These are phyloP conservation scores for Achroia grisella DNA, from an alignment of 1,140 invertebrate genomes.

Conservation along the genomic window DNA sequence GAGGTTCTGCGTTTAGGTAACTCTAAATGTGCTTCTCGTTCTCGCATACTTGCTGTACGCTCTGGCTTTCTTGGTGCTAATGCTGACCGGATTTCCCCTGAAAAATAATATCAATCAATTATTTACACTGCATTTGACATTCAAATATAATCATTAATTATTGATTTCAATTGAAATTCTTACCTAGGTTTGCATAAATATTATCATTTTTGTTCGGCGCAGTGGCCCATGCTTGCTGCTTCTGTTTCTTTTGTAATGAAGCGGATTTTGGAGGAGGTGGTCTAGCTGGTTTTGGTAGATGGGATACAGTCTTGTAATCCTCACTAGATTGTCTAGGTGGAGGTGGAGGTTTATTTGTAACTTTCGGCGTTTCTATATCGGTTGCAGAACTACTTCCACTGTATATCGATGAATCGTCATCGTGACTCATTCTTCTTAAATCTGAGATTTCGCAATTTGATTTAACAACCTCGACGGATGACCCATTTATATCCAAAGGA, in stretches of 20 bases:
- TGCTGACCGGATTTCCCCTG: constrained; percentile 84
- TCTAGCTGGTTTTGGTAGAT: constrained; percentile 75
- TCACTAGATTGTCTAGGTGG: constrained; percentile 70
- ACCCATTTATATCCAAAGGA: constrained; percentile 87
- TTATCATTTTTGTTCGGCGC: constrained; percentile 74
- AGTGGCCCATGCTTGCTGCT: constrained; percentile 67
- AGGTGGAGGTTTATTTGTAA: constrained; percentile 67
- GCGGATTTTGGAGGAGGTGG: constrained; percentile 82
- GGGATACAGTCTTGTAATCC: constrained; percentile 73
- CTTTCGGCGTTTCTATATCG: constrained; percentile 51
- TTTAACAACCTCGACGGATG: constrained; percentile 84
- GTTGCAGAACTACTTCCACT: constrained; percentile 68
- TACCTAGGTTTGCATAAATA: constrained; percentile 87
- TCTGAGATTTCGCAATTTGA: constrained; percentile 71
- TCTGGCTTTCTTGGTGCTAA: constrained; percentile 86
- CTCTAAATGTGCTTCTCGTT: constrained; percentile 78
- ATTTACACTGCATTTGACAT: background rate
- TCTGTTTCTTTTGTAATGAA: constrained; percentile 77
- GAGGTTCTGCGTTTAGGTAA: constrained; percentile 72
- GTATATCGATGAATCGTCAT: constrained; percentile 67
- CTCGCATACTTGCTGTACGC: constrained; percentile 86
- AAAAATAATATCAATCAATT: constrained; percentile 26
- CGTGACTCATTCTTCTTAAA: constrained; percentile 61
- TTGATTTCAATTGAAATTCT: constrained; percentile 45
- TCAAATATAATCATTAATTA: background rate